Evolutionary conservation across 2,797 vertebrate species (phyloP).

Genomic region (Petrocephalus schoutedeni): DNA sequence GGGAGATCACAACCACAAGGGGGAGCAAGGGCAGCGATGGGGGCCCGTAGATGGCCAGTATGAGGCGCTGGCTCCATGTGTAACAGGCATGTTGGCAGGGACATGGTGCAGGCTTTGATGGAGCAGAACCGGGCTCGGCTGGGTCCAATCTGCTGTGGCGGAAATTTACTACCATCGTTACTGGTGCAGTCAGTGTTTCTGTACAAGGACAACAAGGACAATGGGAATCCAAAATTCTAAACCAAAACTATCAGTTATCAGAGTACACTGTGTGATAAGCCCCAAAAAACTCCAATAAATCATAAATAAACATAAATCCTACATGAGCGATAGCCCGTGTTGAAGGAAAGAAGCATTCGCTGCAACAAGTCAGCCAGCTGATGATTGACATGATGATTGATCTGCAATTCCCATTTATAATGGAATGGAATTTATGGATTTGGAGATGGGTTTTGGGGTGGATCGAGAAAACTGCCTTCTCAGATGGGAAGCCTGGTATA

Average conservation of each 20-base stretch:
- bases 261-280: not conserved
- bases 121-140: not conserved
- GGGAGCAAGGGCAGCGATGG: not conserved
- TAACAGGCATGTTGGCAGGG: not conserved
- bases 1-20: not conserved
- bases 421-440: no score
- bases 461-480: no score
- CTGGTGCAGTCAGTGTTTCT: conserved; percentile 5
- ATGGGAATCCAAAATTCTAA: not conserved
- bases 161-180: not conserved
- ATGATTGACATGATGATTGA: not conserved
- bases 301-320: not conserved
- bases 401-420: no score
- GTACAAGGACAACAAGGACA: not conserved
- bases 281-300: not conserved
- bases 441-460: no score
- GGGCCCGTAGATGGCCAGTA: not conserved
- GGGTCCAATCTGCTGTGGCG: not conserved
- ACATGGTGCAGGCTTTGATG: not conserved
- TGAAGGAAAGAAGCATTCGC: not conserved
- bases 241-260: not conserved
- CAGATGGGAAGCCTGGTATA: no score
- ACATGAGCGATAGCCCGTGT: not conserved
- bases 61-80: no score
- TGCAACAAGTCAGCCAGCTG: not conserved